These are phyloP conservation scores for Volucella zonaria DNA, from an alignment of 2,888 invertebrate genomes.

Conservation along the genomic window DNA sequence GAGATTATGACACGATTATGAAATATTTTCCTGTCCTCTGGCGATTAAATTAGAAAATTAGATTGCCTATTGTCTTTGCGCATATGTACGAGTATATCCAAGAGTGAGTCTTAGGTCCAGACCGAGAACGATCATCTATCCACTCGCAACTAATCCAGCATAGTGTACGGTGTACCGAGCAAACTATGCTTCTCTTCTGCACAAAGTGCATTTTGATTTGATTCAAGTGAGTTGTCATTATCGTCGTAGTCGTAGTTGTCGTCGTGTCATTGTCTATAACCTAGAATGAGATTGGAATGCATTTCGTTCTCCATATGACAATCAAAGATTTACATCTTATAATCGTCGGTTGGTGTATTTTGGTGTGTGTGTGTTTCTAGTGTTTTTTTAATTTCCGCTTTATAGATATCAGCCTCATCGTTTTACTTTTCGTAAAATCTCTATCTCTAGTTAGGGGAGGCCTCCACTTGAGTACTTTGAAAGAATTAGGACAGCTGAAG, in stretches of 20 bases:
- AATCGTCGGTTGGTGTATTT: not conserved
- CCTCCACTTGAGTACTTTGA: not conserved
- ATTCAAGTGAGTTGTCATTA: conserved; percentile 61
- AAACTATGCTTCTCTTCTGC: conserved; percentile 47
- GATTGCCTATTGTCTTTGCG: conserved; percentile 68
- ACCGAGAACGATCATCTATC: not conserved
- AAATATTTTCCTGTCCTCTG: conserved; percentile 62
- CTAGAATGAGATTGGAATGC: conserved; percentile 47
- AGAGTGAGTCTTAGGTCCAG: not conserved
- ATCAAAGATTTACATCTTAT: conserved; percentile 47
- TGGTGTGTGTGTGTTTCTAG: conserved; percentile 6
- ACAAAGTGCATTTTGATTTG: conserved; percentile 69
- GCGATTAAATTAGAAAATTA: conserved; percentile 70
- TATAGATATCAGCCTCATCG: conserved; percentile 33
- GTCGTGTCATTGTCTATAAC: conserved; percentile 18
- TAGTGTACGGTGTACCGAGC: conserved; percentile 9
- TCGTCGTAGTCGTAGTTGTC: conserved; percentile 12
- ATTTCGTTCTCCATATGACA: conserved; percentile 36
- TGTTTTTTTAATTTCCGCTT: conserved; percentile 53
- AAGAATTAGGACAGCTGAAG: conserved; percentile 14
- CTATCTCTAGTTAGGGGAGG: not conserved
- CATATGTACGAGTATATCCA: no score
- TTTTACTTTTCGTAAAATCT: not conserved
- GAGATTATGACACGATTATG: conserved; percentile 55
- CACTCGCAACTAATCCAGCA: not conserved